phyloP scores from a whole-genome alignment of 2,113 vertebrate genomes.

The Andinoacara biseriatus region DNA sequence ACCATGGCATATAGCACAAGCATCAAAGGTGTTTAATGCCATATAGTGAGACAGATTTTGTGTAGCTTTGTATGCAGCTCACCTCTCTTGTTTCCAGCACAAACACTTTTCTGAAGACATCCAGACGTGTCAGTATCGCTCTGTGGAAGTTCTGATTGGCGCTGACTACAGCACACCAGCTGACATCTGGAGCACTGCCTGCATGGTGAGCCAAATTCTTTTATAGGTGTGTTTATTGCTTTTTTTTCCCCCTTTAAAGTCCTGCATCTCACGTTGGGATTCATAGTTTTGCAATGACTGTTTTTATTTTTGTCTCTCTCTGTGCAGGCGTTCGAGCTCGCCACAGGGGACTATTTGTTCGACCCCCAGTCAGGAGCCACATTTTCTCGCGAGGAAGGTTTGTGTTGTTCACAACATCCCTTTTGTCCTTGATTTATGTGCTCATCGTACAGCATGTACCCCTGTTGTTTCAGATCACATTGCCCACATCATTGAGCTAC shows the following conservation, averaged over 20 bases:
- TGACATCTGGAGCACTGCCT: slow-evolving; percentile 95
- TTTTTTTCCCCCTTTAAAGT: neutral
- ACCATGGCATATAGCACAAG: neutral
- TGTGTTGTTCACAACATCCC: neutral
- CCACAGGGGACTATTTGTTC: slow-evolving; percentile 77
- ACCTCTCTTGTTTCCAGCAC: slow-evolving; percentile 77
- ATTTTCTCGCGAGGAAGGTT: slow-evolving; percentile 76
- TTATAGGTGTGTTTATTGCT: no score
- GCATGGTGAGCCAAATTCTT: slow-evolving; percentile 85
- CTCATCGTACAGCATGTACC: slow-evolving; percentile 82
- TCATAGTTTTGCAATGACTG: neutral
- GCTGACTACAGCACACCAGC: slow-evolving; percentile 90
- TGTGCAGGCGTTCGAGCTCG: slow-evolving; percentile 76
- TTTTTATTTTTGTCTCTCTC: neutral
- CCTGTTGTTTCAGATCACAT: slow-evolving; percentile 91
- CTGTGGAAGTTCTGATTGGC: slow-evolving; percentile 93
- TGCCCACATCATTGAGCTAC: slow-evolving; percentile 96
- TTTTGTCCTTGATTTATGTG: slow-evolving; percentile 12
- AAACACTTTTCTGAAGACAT: slow-evolving; percentile 97
- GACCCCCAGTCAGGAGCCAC: slow-evolving; percentile 71
- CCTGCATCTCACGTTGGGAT: neutral
- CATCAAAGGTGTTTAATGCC: neutral
- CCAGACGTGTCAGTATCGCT: slow-evolving; percentile 95
- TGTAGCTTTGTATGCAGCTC: neutral
- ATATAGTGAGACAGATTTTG: neutral